Evolutionary conservation across 2,888 invertebrate genomes (phyloP).

Genomic region (Drosophila parthenogenetica): DNA sequence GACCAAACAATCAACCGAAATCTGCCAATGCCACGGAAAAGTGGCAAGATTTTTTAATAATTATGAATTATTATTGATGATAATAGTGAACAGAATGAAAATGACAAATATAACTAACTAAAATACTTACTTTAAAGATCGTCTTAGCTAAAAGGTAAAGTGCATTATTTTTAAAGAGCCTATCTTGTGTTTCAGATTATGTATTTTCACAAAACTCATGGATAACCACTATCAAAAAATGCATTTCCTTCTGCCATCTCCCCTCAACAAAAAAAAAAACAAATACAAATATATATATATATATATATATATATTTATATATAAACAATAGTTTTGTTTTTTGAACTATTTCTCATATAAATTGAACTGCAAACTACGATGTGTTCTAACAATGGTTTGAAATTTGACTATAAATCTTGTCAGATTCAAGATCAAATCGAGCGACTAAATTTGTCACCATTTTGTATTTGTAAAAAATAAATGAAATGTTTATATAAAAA

Average conservation of each 20-base stretch:
- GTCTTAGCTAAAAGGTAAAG: constrained; percentile 21
- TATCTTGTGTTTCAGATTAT: constrained; percentile 20
- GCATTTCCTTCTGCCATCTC: constrained; percentile 44
- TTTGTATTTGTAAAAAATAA: constrained; percentile 48
- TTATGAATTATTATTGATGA: constrained; percentile 5
- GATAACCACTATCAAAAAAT: constrained; percentile 6
- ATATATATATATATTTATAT: background rate
- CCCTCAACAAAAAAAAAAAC: too few relatives aligned
- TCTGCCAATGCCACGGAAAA: constrained; percentile 58
- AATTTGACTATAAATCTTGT: constrained; percentile 60
- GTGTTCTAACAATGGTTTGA: constrained; percentile 73
- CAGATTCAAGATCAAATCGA: constrained; percentile 61
- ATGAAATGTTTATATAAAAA: constrained; percentile 8
- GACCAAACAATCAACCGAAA: constrained; percentile 64
- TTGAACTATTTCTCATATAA: constrained; percentile 26
- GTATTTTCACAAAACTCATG: too few relatives aligned
- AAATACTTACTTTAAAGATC: background rate
- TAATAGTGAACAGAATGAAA: background rate
- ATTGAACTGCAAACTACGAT: constrained; percentile 70
- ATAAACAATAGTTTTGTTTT: constrained; percentile 27
- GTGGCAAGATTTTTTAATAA: constrained; percentile 53
- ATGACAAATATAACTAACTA: background rate
- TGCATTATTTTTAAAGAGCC: constrained; percentile 11
- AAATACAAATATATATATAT: background rate
- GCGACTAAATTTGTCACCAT: constrained; percentile 52